phyloP scores from a whole-genome alignment of 2,797 vertebrate species.

The Pelobates cultripes region DNA sequence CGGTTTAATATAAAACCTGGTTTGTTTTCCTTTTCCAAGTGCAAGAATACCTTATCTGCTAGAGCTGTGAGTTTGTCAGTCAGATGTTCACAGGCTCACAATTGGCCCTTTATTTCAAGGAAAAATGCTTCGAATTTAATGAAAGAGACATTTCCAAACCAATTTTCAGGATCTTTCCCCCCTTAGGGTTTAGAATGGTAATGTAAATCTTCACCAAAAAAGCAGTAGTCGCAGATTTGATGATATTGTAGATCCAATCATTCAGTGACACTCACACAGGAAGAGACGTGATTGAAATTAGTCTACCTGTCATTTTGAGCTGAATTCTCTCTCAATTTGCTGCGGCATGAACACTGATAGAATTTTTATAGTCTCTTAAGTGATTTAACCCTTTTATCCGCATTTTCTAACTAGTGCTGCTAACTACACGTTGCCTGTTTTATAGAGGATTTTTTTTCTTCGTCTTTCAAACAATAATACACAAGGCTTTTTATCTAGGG shows the following conservation, averaged over 20 bases:
- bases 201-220: constrained; percentile 64
- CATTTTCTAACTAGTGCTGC: neutral
- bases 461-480: no score
- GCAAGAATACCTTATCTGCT: constrained; percentile 57
- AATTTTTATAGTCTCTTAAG: constrained; percentile 62
- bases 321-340: constrained; percentile 59
- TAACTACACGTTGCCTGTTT: no score
- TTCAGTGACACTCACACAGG: constrained; percentile 61
- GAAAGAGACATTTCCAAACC: constrained; percentile 61
- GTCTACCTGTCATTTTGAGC: constrained; percentile 58
- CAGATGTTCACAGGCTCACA: constrained; percentile 53
- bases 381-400: constrained; percentile 54
- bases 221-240: constrained; percentile 56
- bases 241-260: constrained; percentile 61
- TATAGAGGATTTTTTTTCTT: no score
- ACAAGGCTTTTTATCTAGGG: no score
- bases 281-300: constrained; percentile 66
- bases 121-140: constrained; percentile 62
- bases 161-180: constrained; percentile 61
- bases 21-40: constrained; percentile 57
- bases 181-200: constrained; percentile 59
- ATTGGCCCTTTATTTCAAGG: constrained; percentile 57
- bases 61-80: constrained; percentile 55
- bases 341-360: constrained; percentile 48
- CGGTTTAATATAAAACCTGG: constrained; percentile 39